Conservation (phyloP, 2,113 vertebrate species). For the Furnarius figulus region DNA sequence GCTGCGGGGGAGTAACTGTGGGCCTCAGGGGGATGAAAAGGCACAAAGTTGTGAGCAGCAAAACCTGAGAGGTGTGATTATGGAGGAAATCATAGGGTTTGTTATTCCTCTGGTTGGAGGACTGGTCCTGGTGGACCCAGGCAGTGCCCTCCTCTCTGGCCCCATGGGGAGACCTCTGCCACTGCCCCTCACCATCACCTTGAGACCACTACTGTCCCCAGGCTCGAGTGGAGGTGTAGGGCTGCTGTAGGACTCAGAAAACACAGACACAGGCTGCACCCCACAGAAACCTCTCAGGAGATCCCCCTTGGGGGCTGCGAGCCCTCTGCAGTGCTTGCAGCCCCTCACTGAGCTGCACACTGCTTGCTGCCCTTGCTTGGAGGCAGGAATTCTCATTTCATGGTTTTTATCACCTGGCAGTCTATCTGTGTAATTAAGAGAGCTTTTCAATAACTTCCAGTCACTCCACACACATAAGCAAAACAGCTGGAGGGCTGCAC, state of each 20-base stretch:
- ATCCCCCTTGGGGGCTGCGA: accelerated
- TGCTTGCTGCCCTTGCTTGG: accelerated
- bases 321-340: accelerated
- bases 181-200: accelerated
- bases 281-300: not conserved
- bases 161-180: accelerated
- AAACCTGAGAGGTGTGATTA: not conserved
- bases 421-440: not conserved
- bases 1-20: not conserved
- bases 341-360: accelerated
- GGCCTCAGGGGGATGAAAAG: not conserved
- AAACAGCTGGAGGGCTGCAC: accelerated
- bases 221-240: accelerated
- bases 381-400: not conserved
- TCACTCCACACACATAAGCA: accelerated
- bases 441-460: not conserved
- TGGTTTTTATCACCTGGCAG: not conserved
- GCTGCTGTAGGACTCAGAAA: accelerated
- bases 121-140: accelerated
- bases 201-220: accelerated
- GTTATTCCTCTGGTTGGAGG: not conserved
- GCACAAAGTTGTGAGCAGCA: not conserved
- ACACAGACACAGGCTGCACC: no score
- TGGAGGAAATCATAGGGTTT: not conserved
- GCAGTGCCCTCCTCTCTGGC: not conserved